Evolutionary conservation across 2,797 vertebrate genomes (phyloP).

Genomic region (Iguana delicatissima): DNA sequence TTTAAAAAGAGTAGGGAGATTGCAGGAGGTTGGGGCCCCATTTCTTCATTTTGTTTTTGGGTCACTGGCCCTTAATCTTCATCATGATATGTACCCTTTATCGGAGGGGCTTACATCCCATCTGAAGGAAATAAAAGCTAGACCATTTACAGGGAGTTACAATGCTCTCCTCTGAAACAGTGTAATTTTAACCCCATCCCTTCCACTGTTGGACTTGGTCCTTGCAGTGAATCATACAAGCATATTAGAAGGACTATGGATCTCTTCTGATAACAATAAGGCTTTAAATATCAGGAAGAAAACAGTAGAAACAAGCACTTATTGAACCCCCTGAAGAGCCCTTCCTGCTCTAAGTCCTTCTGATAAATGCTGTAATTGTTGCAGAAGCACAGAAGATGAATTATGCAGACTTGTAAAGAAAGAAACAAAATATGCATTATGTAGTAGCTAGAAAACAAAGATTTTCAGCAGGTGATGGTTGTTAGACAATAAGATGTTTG

Average conservation of each 20-base stretch:
- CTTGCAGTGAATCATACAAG: neutral
- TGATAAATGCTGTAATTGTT: constrained; percentile 28
- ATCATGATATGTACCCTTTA: too few relatives aligned
- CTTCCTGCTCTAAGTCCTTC: constrained; percentile 13
- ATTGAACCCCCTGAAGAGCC: constrained; percentile 9
- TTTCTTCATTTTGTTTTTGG: too few relatives aligned
- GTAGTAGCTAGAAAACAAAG: neutral
- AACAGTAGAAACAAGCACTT: constrained; percentile 25
- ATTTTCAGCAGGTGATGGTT: neutral
- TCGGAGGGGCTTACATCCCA: neutral
- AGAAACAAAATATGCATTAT: neutral
- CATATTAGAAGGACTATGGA: neutral
- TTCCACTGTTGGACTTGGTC: neutral
- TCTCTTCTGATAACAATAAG: constrained; percentile 7
- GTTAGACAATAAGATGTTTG: neutral
- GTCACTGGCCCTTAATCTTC: too few relatives aligned
- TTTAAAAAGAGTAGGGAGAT: too few relatives aligned
- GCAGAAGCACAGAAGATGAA: constrained; percentile 30
- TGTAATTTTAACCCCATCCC: neutral
- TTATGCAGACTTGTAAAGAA: constrained; percentile 4
- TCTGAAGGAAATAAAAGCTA: neutral
- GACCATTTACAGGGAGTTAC: neutral
- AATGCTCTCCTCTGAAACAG: neutral
- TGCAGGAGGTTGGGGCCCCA: too few relatives aligned
- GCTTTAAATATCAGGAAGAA: neutral